Conservation (phyloP, 2,888 invertebrate species). For the Lycophotia porphyrea region DNA sequence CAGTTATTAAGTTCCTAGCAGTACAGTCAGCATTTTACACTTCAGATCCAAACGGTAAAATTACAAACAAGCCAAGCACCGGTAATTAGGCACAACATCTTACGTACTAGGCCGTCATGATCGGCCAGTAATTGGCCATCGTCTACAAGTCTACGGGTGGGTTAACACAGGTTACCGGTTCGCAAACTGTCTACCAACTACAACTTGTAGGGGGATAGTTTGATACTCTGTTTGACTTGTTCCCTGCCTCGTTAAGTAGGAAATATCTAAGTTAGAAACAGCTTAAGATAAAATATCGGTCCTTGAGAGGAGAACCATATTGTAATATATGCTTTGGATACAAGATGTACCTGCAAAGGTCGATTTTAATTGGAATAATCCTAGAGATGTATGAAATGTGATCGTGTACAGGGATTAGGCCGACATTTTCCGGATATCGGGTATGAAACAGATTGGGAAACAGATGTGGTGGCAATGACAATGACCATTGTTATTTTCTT, state of each 20-base stretch:
- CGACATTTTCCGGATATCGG: neutral
- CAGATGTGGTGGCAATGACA: neutral
- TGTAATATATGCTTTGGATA: neutral
- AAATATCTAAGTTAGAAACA: conserved; percentile 18
- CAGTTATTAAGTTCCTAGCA: conserved; percentile 4
- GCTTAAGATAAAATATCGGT: conserved; percentile 10
- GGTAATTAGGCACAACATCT: conserved; percentile 12
- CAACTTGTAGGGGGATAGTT: conserved; percentile 23
- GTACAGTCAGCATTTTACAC: neutral
- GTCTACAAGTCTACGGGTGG: conserved; percentile 28
- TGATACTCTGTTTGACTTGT: conserved; percentile 24
- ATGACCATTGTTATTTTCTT: neutral
- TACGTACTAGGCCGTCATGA: conserved; percentile 17
- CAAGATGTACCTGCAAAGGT: neutral
- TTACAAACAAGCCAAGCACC: neutral
- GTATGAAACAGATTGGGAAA: neutral
- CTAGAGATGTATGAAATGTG: neutral
- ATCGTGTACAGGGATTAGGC: neutral
- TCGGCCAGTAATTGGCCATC: conserved; percentile 37
- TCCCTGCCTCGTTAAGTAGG: conserved; percentile 14
- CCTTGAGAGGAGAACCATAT: neutral
- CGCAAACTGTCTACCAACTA: conserved; percentile 37
- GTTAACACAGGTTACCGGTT: conserved; percentile 30
- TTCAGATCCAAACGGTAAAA: neutral
- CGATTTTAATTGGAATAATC: neutral